Evolutionary conservation across 2,888 invertebrate species (phyloP).

Genomic region (Lasioglossum calceatum): DNA sequence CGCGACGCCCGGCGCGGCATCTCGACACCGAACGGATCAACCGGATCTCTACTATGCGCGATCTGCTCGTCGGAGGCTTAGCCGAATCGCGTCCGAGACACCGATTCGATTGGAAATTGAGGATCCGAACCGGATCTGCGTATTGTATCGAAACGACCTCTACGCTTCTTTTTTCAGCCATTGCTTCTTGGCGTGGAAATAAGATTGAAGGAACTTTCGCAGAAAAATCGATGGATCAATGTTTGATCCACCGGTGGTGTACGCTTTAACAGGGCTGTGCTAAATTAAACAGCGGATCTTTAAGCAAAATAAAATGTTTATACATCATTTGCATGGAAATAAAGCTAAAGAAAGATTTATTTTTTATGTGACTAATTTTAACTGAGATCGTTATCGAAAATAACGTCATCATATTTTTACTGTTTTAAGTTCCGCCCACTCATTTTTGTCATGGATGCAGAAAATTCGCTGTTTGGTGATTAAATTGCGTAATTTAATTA

Average conservation of each 20-base stretch:
- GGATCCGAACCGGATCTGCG: conserved; percentile 9
- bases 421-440: too few species aligned
- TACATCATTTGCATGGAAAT: too few species aligned
- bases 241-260: not conserved
- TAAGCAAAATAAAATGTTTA: too few species aligned
- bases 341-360: too few species aligned
- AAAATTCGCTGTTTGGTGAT: too few species aligned
- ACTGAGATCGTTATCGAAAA: too few species aligned
- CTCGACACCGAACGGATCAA: conserved; percentile 28
- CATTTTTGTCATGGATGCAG: too few species aligned
- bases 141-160: not conserved
- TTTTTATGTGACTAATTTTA: too few species aligned
- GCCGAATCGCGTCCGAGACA: not conserved
- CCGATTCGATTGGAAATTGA: conserved; percentile 19
- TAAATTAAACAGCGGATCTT: too few species aligned
- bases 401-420: too few species aligned
- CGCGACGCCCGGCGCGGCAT: conserved; percentile 13
- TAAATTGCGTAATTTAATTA: too few species aligned
- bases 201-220: not conserved
- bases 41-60: conserved; percentile 1
- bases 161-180: not conserved
- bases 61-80: conserved; percentile 20
- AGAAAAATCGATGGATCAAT: not conserved
- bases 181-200: not conserved
- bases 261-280: too few species aligned